These are phyloP conservation scores for Eupithecia inturbata DNA, from an alignment of 2,888 invertebrate genomes.

Conservation along the genomic window DNA sequence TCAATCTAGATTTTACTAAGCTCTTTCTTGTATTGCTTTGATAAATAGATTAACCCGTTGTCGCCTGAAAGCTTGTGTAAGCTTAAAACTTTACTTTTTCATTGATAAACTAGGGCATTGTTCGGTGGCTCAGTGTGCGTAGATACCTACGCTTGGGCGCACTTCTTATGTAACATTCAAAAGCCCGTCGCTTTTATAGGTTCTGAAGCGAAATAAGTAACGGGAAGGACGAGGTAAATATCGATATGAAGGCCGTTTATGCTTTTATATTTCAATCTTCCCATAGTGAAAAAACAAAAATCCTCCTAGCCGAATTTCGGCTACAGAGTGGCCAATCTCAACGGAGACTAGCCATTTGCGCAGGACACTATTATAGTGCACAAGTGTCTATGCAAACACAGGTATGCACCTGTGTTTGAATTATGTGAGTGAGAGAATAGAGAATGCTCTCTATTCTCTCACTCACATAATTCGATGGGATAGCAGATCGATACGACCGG, in stretches of 20 bases:
- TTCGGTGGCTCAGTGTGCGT: not conserved
- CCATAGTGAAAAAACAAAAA: too few relatives aligned
- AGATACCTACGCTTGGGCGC: not conserved
- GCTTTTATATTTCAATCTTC: not conserved
- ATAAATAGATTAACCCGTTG: not conserved
- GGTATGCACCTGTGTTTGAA: too few relatives aligned
- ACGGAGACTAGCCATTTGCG: too few relatives aligned
- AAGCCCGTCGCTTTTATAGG: not conserved
- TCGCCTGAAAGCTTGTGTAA: not conserved
- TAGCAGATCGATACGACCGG: not conserved
- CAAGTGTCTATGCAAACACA: too few relatives aligned
- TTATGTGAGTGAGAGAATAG: too few relatives aligned
- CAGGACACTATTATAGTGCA: not conserved
- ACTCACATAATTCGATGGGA: too few relatives aligned
- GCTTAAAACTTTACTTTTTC: not conserved
- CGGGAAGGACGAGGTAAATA: not conserved
- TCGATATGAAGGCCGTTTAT: not conserved
- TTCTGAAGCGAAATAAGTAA: conserved; percentile 1
- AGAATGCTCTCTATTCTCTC: too few relatives aligned
- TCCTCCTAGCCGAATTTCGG: not conserved
- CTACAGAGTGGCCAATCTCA: too few relatives aligned
- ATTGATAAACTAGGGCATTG: not conserved
- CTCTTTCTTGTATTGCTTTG: not conserved
- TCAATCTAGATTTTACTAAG: not conserved
- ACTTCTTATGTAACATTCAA: not conserved